Percentiles rank a stretch among this genome's conserved stretches.
Conservation (phyloP, 2,888 invertebrate genomes). For the Eubasilissa splendida region DNA sequence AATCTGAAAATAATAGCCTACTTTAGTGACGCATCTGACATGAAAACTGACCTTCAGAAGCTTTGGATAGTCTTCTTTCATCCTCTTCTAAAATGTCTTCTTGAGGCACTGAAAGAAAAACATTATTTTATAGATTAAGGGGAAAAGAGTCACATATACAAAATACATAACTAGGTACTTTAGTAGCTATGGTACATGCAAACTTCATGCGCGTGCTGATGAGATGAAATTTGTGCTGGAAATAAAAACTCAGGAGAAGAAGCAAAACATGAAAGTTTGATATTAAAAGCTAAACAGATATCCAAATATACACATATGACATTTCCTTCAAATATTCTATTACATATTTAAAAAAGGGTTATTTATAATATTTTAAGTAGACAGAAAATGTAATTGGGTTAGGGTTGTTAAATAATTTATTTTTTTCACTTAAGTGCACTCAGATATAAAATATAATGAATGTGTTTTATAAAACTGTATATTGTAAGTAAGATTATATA, state of each 20-base stretch:
- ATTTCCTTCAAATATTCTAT: background rate
- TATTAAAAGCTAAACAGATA: background rate
- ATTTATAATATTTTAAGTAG: too few species aligned
- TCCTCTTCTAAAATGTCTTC: constrained; percentile 73
- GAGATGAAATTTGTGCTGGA: constrained; percentile 42
- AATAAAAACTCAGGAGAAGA: constrained; percentile 9
- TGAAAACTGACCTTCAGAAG: constrained; percentile 54
- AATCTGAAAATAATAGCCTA: background rate
- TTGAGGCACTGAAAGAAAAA: constrained; percentile 68
- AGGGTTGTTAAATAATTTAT: too few species aligned
- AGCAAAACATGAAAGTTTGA: background rate
- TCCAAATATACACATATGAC: constrained; percentile 1
- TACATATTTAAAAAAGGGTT: background rate
- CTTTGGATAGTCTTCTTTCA: constrained; percentile 69
- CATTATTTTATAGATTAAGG: constrained; percentile 19
- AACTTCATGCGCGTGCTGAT: constrained; percentile 45
- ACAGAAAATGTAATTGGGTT: too few species aligned
- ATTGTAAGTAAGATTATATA: too few species aligned
- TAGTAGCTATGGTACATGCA: constrained; percentile 27
- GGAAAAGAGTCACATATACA: background rate
- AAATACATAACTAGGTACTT: background rate
- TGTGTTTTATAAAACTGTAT: too few species aligned
- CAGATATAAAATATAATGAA: too few species aligned
- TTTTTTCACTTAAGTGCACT: too few species aligned
- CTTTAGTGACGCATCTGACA: constrained; percentile 22